Evolutionary conservation across 2,797 vertebrate genomes (phyloP).

Genomic region (Tokudaia muenninki): DNA sequence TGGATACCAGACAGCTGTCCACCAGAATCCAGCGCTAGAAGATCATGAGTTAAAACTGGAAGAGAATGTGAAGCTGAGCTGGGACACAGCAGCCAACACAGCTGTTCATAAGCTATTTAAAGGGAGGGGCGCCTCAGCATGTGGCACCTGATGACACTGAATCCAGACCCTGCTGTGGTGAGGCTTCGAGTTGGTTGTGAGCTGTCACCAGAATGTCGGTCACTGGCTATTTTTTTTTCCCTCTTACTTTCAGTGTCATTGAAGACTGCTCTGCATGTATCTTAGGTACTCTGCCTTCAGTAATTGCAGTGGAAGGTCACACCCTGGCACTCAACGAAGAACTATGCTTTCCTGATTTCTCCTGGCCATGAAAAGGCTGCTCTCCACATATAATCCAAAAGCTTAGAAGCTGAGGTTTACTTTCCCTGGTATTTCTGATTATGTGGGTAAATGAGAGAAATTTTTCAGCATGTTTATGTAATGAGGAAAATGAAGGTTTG

Average conservation of each 20-base stretch:
- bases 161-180: background rate
- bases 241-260: background rate
- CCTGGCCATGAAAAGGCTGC: background rate
- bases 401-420: background rate
- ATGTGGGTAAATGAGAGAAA: background rate
- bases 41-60: background rate
- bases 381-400: background rate
- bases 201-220: background rate
- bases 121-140: accelerated
- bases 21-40: background rate
- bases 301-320: background rate
- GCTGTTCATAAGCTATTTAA: background rate
- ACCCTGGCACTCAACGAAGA: background rate
- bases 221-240: background rate
- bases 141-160: background rate
- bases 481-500: background rate
- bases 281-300: background rate
- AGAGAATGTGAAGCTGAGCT: background rate
- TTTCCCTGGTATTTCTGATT: background rate
- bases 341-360: background rate
- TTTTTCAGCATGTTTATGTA: background rate
- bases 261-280: background rate
- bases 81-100: too few species aligned
- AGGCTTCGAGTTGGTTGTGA: background rate
- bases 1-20: background rate